Conservation (phyloP, 2,797 vertebrate genomes). For the Helostoma temminkii region DNA sequence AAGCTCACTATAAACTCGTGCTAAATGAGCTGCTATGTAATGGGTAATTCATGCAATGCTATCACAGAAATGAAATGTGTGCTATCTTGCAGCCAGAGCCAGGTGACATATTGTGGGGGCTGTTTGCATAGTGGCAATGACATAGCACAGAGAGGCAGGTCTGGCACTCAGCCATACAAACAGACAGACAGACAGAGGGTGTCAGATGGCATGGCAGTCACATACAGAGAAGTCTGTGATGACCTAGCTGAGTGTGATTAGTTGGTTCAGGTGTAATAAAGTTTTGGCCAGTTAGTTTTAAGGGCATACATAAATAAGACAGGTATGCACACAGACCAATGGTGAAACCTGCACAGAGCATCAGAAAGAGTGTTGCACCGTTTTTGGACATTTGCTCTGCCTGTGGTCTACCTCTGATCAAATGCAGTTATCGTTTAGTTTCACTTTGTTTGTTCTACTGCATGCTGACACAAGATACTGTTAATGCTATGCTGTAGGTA, state of each 20-base stretch:
- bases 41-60: not conserved
- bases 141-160: slow-evolving; percentile 55
- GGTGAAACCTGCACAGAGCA: not conserved
- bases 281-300: not conserved
- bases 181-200: slow-evolving; percentile 29
- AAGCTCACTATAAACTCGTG: not conserved
- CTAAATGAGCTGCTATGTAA: not conserved
- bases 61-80: slow-evolving; percentile 2
- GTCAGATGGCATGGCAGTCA: slow-evolving; percentile 48
- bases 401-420: not conserved
- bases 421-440: not conserved
- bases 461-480: not conserved
- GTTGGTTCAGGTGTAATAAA: slow-evolving; percentile 34
- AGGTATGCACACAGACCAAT: too few species aligned
- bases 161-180: slow-evolving; percentile 41
- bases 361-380: not conserved
- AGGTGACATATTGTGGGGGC: slow-evolving; percentile 21
- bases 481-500: not conserved
- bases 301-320: not conserved
- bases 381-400: not conserved
- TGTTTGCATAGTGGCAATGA: slow-evolving; percentile 48
- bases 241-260: not conserved
- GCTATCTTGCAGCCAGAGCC: not conserved
- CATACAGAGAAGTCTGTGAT: slow-evolving; percentile 37
- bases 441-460: not conserved